phyloP scores from a whole-genome alignment of 1,140 invertebrate genomes.

The Triops cancriformis region DNA sequence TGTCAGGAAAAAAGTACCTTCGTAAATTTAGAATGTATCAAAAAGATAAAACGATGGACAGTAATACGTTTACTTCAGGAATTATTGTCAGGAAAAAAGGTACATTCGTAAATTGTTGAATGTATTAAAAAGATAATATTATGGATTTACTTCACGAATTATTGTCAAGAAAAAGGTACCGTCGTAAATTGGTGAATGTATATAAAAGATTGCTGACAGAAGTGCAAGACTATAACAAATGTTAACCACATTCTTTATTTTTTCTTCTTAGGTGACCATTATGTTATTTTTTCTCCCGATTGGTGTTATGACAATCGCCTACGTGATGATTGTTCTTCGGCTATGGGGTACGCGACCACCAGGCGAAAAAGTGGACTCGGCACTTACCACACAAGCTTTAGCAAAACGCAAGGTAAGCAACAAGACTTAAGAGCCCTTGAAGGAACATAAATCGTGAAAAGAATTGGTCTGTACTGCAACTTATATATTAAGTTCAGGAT shows the following conservation, averaged over 20 bases:
- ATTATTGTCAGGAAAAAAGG: background rate
- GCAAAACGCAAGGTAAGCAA: slow-evolving; percentile 28
- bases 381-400: slow-evolving; percentile 29
- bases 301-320: slow-evolving; percentile 43
- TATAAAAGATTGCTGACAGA: too few species aligned
- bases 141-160: too few species aligned
- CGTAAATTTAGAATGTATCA: too few species aligned
- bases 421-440: background rate
- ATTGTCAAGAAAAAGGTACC: too few species aligned
- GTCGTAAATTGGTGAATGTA: too few species aligned
- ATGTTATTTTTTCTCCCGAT: slow-evolving; percentile 46
- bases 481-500: too few species aligned
- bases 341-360: slow-evolving; percentile 36
- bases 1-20: background rate
- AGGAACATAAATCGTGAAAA: too few species aligned
- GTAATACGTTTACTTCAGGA: too few species aligned
- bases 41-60: too few species aligned
- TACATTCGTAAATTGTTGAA: too few species aligned
- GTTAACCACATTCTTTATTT: background rate
- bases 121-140: too few species aligned
- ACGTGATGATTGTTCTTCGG: slow-evolving; percentile 42
- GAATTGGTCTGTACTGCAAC: too few species aligned
- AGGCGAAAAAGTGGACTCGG: slow-evolving; percentile 33
- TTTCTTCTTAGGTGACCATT: slow-evolving; percentile 35
- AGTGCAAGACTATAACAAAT: background rate